Base-by-base conservation (phyloP, 2,888 invertebrate genomes). In the Hydroisotoma schaefferi region DNA sequence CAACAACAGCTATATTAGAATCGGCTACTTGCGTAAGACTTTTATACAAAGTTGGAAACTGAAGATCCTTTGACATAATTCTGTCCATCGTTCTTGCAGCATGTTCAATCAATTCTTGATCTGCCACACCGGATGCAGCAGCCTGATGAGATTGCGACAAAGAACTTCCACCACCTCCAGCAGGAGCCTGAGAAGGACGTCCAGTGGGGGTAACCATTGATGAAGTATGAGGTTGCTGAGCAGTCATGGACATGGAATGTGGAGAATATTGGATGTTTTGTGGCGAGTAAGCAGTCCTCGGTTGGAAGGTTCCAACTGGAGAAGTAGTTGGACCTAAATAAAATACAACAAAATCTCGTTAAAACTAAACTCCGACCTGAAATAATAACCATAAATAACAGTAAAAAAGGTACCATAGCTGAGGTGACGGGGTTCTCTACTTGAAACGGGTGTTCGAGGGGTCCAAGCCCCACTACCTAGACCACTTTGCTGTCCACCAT, bases 41-140 rank as follows among this genome's bases (percentile, higher is more conserved):
- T 37, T 61, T 58, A 47, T 65, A 70, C 27, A 70, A 49, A 1
- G 67, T 57, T 0, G 63, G 62, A 25, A 57, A 56, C 40, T 59
- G 55, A 25, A 63, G 52, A 22, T 70, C 70, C 27, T 59, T 68
- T 48, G 61, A 61, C 56, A 68, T 60, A 6, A 70, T 53, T 51
- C 62, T 55, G 25, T 70, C 70, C 4, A 64, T 59, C 23, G 62
- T 65, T 37, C 62, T 59, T 0, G 65, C 58, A 23, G 68, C 70
- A 49, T 64, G 64, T 26, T 70, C 70, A 33, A 68, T 61, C 12
- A 61, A 47, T 22, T 70, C 68, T 33, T 63, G 67, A 18, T 67
- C 67, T 25, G 63, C 47, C 20, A 49, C 18, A 20, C 26, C 27
- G 8, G 26, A 20, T 5, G 8, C 27, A 15, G 18, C 15, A 5